A percentile compares a stretch with the other conserved stretches of the same genome.
Conservation (phyloP, 2,888 invertebrate species). For the Strigamia maritima region DNA sequence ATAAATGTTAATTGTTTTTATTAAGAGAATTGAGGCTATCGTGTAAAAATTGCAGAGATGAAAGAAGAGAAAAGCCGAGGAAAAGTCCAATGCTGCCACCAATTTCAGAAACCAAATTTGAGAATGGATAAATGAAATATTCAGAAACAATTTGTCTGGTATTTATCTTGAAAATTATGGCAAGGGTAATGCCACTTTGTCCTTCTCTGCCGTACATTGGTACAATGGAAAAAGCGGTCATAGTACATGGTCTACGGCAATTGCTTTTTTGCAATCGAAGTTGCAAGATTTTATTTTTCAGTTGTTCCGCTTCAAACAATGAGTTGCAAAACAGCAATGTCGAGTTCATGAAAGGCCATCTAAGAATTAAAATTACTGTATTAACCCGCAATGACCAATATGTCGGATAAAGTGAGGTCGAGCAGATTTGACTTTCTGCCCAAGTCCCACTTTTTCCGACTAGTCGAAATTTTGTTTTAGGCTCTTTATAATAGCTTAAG, state of each 20-base stretch:
- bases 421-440: no score
- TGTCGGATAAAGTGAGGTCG: no score
- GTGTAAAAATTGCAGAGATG: background rate
- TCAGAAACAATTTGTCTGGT: background rate
- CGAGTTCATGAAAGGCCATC: background rate
- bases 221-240: background rate
- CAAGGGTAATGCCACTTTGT: background rate
- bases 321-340: background rate
- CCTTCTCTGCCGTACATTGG: background rate
- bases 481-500: no score
- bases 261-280: background rate
- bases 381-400: no score
- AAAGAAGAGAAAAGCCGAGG: background rate
- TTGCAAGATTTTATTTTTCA: background rate
- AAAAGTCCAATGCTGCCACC: background rate
- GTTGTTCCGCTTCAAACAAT: background rate
- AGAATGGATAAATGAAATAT: background rate
- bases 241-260: background rate
- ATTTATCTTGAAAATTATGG: background rate
- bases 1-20: no score
- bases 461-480: no score
- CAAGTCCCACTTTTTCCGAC: no score
- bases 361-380: no score
- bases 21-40: no score
- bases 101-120: background rate